Evolutionary conservation across 2,797 vertebrate species (phyloP).

Genomic region (Lithobates pipiens): DNA sequence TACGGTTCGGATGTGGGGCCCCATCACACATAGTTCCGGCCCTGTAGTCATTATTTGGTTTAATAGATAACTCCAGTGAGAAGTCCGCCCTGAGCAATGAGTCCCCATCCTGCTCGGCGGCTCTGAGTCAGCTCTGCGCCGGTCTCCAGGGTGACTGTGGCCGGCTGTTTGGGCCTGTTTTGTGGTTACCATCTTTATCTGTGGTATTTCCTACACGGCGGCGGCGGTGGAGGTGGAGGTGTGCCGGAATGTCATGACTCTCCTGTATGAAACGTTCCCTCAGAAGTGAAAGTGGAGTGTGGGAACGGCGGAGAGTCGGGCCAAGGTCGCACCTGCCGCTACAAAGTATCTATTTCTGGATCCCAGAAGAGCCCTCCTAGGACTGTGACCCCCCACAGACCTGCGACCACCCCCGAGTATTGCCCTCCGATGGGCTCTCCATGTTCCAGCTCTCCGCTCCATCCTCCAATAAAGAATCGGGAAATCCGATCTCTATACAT

Average conservation of each 20-base stretch:
- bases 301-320: background rate
- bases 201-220: background rate
- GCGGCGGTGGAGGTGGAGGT: background rate
- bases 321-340: conserved; percentile 10
- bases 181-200: conserved; percentile 30
- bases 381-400: no score
- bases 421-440: no score
- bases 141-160: background rate
- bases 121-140: conserved; percentile 20
- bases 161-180: conserved; percentile 21
- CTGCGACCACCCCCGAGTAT: no score
- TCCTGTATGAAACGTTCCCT: conserved; percentile 15
- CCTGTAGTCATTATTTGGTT: background rate
- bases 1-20: no score
- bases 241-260: conserved; percentile 29
- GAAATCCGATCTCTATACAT: no score
- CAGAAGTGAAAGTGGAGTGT: background rate
- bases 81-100: background rate
- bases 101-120: background rate
- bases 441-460: no score
- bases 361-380: no score
- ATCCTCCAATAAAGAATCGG: no score
- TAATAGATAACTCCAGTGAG: conserved; percentile 4
- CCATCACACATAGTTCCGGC: no score
- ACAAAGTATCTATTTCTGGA: no score